Base-by-base conservation (phyloP, 2,113 vertebrate species). In the Grus americana region DNA sequence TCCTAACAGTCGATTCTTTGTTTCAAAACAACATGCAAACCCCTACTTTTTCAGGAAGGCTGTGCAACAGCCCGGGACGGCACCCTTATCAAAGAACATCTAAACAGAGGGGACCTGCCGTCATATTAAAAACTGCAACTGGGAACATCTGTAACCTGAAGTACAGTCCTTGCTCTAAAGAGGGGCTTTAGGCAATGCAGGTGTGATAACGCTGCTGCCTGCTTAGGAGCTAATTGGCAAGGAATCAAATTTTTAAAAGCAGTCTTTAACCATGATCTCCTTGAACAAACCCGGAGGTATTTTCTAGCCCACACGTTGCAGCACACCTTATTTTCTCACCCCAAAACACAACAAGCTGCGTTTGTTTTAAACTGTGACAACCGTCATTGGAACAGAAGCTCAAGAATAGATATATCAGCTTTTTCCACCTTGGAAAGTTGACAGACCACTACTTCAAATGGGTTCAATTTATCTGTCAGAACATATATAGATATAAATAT, bases 391-490 rank as follows among this genome's bases (percentile, higher is more conserved):
- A 96, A 91, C 20, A 89, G 38, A 90, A 44, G 11, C 59, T 80
- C 59, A 46, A 79, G 36, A 72, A 93, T 54, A 93, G 54, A 96
- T 46, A 68, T 32, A 57, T 83, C 46, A 74, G 34, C 44, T 70
- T 92, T 88, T 96, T 90, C 67, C 92, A 93, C 73, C 85, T 88
- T 72, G 52, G 55, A 94, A 96, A 80, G 72, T 1, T 95, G 88
- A 94, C 9, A 7, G 78, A 82, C 49, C 13, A 2, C n/a, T 95
- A 23, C 84, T 95, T 91, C 94, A 94, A 55, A 92, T 58, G 47
- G 80, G 38, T 92, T 96, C 91, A 96, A 91, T 97, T 94, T 93
- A 94, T 86, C 91, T 97, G 85, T 92, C 94, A 97, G 79, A 90
- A 88, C 52, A 82, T 82, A 62, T 57, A 87, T 44, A 94, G 79